Base-by-base conservation (phyloP, 2,113 vertebrate species). In the Apodemus sylvaticus region DNA sequence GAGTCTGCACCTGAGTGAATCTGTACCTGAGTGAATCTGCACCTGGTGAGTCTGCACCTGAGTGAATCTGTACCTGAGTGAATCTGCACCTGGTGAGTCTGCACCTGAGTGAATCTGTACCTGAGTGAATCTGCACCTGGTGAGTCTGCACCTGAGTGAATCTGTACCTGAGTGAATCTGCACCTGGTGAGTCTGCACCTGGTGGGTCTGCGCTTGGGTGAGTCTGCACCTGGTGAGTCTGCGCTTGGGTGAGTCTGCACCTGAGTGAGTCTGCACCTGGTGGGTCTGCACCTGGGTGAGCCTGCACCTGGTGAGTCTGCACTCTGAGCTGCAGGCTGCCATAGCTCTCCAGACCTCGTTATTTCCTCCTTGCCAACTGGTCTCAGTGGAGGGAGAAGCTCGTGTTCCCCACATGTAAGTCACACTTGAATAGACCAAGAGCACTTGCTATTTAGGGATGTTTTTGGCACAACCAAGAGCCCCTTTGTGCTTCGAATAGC, bases 401-500 rank as follows among this genome's bases (percentile, higher is more conserved):
- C 26, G 29, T 36, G 51, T 90, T 92, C 64, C 88, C 66, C 13
- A 86, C 55, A 95, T 70, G 85, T 77, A 96, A 93, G 95, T 94
- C 92, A 94, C 76, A 26, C 73, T 82, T 45, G 64, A 96, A 94
- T 64, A 93, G 81, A 82, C 91, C 94, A 77, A 89, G 60, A 53
- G 66, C 76, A n/a, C 88, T 94, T 14, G 76, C 66, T 94, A 83
- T 94, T 89, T 89, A 94, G 91, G 90, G 77, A 74, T 29, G 29
- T 48, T 87, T 93, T 77, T 97, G 92, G 91, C 95, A 82, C 22
- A 73, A 71, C 81, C 86, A 58, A 93, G 73, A 95, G 51, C 68
- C 48, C 68, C 39, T 97, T 95, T 97, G 97, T 97, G 96, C 91
- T 94, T 55, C 89, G 96, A 97, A 97, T 97, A 97, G 95, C 81